phyloP scores from a whole-genome alignment of 1,140 invertebrate species.

The Heliconius nattereri region DNA sequence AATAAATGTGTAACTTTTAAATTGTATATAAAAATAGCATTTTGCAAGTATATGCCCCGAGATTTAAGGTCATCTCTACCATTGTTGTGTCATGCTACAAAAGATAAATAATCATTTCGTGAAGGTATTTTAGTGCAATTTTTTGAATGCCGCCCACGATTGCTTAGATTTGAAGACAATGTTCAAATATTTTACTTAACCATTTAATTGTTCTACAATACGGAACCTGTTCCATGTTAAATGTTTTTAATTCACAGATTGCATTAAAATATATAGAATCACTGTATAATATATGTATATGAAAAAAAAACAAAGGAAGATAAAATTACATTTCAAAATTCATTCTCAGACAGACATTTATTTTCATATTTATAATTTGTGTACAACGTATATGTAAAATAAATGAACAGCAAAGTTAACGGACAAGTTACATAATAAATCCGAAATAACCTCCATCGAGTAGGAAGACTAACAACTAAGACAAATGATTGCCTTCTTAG shows the following conservation, averaged over 20 bases:
- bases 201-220: constrained; percentile 29
- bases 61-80: constrained; percentile 63
- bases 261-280: background rate
- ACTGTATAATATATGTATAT: background rate
- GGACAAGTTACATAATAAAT: background rate
- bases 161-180: constrained; percentile 47
- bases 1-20: background rate
- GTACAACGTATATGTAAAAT: background rate
- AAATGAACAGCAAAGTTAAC: background rate
- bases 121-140: constrained; percentile 67
- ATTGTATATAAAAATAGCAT: constrained; percentile 48
- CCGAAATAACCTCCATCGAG: background rate
- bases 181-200: constrained; percentile 28
- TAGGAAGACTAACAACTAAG: constrained; percentile 41
- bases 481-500: constrained; percentile 58
- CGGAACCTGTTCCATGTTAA: constrained; percentile 34
- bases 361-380: background rate
- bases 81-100: constrained; percentile 68
- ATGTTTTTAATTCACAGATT: constrained; percentile 31
- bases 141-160: constrained; percentile 56
- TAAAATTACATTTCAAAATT: background rate
- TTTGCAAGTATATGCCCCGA: constrained; percentile 34
- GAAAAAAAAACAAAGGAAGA: background rate
- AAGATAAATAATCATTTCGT: constrained; percentile 73
- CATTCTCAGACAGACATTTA: background rate